Conservation (phyloP, 2,888 invertebrate species). For the Aproaerema taeniolella region DNA sequence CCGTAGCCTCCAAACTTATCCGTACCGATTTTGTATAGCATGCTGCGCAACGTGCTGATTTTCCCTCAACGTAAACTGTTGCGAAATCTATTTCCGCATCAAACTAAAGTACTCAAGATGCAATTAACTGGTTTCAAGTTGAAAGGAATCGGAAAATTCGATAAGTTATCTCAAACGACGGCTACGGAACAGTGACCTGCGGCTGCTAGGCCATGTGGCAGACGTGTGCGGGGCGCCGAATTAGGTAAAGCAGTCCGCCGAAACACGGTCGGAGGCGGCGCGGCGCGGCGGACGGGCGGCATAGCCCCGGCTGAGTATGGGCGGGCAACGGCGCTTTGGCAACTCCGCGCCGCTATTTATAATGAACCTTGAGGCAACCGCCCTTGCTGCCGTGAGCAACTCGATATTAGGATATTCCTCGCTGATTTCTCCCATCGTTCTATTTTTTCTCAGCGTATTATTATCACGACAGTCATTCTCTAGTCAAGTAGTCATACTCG, state of each 20-base stretch:
- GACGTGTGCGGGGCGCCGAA: constrained; percentile 14
- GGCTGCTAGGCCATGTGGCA: constrained; percentile 8
- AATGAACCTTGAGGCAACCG: constrained; percentile 72
- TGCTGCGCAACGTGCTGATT: constrained; percentile 4
- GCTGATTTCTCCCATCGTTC: constrained; percentile 28
- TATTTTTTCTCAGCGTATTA: constrained; percentile 33
- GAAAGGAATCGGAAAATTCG: too few species aligned
- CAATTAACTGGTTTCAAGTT: too few species aligned
- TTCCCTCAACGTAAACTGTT: too few species aligned
- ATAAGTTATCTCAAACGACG: too few species aligned
- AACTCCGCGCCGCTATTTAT: constrained; percentile 69
- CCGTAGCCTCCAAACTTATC: constrained; percentile 3
- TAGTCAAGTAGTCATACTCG: constrained; percentile 33
- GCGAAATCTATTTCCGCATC: too few species aligned
- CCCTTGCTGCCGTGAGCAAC: constrained; percentile 61
- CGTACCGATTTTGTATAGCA: background rate
- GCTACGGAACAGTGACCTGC: too few species aligned
- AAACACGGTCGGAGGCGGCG: constrained; percentile 24
- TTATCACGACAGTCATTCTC: constrained; percentile 35
- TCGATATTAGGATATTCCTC: constrained; percentile 37
- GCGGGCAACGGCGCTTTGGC: constrained; percentile 65
- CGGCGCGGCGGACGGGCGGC: constrained; percentile 24
- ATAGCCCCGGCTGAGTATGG: constrained; percentile 55
- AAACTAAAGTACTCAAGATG: too few species aligned
- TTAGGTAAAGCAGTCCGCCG: constrained; percentile 20